These are phyloP conservation scores for Pholis gunnellus DNA, from an alignment of 2,113 vertebrate genomes.

Conservation along the genomic window DNA sequence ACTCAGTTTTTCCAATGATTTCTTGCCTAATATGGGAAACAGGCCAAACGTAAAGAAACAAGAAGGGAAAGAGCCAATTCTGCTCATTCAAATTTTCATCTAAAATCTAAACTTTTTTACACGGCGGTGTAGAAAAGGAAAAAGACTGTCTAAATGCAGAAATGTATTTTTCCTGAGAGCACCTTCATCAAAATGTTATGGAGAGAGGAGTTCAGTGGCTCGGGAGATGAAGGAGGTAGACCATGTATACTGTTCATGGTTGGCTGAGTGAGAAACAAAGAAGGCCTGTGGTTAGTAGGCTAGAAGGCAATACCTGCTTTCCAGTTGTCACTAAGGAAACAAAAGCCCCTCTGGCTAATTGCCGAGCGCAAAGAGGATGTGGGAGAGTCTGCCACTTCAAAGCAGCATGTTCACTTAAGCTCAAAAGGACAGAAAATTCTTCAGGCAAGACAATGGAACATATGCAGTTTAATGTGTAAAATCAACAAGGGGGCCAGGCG, in stretches of 20 bases:
- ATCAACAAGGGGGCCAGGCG: conserved; percentile 52
- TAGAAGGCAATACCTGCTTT: conserved; percentile 58
- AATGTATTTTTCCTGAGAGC: conserved; percentile 31
- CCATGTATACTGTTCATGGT: conserved; percentile 51
- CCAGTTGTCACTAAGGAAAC: conserved; percentile 58
- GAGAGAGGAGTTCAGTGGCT: conserved; percentile 49
- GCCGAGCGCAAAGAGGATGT: conserved; percentile 33
- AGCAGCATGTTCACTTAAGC: conserved; percentile 55
- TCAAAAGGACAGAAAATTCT: conserved; percentile 62
- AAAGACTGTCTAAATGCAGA: conserved; percentile 27
- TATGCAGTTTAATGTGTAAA: conserved; percentile 54
- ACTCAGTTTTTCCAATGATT: background rate
- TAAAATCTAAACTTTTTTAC: background rate
- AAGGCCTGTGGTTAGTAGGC: conserved; percentile 54
- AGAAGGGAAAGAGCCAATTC: background rate
- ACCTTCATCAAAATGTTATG: conserved; percentile 66
- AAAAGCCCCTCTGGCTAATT: conserved; percentile 60
- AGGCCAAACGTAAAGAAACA: background rate
- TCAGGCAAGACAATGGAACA: conserved; percentile 60
- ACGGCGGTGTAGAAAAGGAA: background rate
- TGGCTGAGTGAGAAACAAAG: conserved; percentile 72
- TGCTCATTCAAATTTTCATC: background rate
- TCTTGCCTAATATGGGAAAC: background rate
- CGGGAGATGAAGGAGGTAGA: conserved; percentile 56
- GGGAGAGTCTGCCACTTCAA: conserved; percentile 49